phyloP scores from a whole-genome alignment of 2,888 invertebrate genomes.

The Rhyacophila evoluta region DNA sequence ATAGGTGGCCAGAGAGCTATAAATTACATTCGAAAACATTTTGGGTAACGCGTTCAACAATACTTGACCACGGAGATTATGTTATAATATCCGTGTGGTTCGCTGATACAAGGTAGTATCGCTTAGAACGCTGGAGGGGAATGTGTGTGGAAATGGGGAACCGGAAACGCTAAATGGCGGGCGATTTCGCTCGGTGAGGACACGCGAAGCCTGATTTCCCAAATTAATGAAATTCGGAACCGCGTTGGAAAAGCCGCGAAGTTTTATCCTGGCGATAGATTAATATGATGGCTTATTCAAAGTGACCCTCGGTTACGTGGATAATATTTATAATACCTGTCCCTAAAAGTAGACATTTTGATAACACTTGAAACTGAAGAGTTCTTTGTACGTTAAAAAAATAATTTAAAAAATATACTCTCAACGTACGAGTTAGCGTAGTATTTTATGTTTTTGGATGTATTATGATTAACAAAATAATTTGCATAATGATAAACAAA shows the following conservation, averaged over 20 bases:
- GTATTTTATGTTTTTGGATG: too few relatives aligned
- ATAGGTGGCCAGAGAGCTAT: conserved; percentile 37
- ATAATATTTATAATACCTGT: not conserved
- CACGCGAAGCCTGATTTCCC: conserved; percentile 43
- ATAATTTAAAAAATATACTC: too few relatives aligned
- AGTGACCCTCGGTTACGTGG: not conserved
- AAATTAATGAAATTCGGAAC: conserved; percentile 48
- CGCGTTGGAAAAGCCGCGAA: not conserved
- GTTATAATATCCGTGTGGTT: conserved; percentile 46
- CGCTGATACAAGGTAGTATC: conserved; percentile 26
- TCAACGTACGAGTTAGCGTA: too few relatives aligned
- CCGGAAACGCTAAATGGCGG: conserved; percentile 42
- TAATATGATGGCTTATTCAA: conserved; percentile 4
- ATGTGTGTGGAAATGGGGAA: conserved; percentile 13
- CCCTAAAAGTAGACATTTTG: too few relatives aligned
- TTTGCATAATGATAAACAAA: too few relatives aligned
- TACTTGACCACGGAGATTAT: conserved; percentile 43
- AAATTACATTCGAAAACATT: conserved; percentile 51
- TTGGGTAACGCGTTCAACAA: conserved; percentile 45
- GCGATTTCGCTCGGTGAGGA: conserved; percentile 37
- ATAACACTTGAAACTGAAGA: not conserved
- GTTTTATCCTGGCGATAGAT: not conserved
- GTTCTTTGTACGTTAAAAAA: too few relatives aligned
- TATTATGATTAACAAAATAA: too few relatives aligned
- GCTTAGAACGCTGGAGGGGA: not conserved